Base-by-base conservation (phyloP, 2,888 invertebrate genomes). In the Rotaria sp. region DNA sequence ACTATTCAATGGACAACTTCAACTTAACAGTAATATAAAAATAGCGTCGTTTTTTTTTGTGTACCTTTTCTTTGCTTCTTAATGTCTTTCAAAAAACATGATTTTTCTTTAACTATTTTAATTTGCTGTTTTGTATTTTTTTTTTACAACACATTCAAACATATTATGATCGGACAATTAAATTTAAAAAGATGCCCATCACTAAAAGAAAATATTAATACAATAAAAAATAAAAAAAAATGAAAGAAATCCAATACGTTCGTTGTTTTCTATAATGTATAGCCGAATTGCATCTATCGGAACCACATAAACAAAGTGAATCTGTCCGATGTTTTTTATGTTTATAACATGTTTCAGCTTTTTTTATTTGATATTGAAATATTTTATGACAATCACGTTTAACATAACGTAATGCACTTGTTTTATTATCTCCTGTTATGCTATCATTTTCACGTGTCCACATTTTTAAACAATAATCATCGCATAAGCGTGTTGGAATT, bases 381-480 rank as follows among this genome's bases (percentile, higher is more conserved):
- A 80, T 45, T 80, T 80, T 80, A 80, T 80, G 80, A 80, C 80
- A 80, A 80, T 80, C 80, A n/a, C 80, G 80, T 80, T 15, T 24
- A 26, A 80, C 80, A 45, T 45, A 80, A 45, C 80, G 80, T 80
- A 45, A 80, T 80, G 80, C 80, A 45, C 45, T 41, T 80, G n/a
- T 45, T 67, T 67, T 67, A 45, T 45, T 45, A 41, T 41, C 45
- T n/a, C 80, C 80, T 45, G 45, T n/a, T n/a, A 80, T 80, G 45
- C 80, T 80, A 26, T 80, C 80, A 45, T 80, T 80, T 80, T 80
- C 80, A 80, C 80, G 80, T 80, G 80, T 80, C 80, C 80, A 80
- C 80, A 80, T 80, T 45, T 80, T 80, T 80, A 80, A 26, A 80
- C 80, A 80, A 80, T 80, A 80, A 45, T 80, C 80, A 80, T 80